These are phyloP conservation scores for Coilia nasus DNA, from an alignment of 2,797 vertebrate species.

Conservation along the genomic window DNA sequence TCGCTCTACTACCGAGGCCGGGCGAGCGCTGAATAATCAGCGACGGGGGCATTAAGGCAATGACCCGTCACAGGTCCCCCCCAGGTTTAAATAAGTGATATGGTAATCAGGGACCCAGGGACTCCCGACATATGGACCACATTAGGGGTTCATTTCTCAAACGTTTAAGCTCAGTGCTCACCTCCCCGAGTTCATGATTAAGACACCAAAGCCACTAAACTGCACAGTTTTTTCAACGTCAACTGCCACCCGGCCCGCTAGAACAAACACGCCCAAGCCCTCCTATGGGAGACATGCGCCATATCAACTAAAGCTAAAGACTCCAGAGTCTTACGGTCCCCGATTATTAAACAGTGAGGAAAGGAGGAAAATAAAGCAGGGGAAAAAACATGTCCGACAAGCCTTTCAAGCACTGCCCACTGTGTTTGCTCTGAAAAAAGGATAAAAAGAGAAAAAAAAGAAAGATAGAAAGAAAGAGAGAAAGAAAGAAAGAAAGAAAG, in stretches of 20 bases:
- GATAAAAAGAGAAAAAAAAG: no score
- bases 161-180: not conserved
- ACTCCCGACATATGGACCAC: not conserved
- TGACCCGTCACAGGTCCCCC: constrained; percentile 7
- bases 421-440: no score
- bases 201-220: constrained; percentile 17
- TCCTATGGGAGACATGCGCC: not conserved
- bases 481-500: no score
- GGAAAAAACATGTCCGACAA: no score
- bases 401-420: no score
- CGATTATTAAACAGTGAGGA: not conserved
- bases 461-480: no score
- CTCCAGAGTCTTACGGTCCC: not conserved
- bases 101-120: not conserved
- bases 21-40: not conserved
- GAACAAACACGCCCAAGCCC: not conserved
- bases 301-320: not conserved
- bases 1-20: not conserved
- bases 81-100: constrained; percentile 19
- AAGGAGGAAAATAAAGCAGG: not conserved
- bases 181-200: not conserved
- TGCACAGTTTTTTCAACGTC: not conserved
- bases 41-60: not conserved
- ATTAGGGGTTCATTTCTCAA: not conserved
- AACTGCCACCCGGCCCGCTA: not conserved